Conservation (phyloP, 2,797 vertebrate species). For the Neoniphon sammara region DNA sequence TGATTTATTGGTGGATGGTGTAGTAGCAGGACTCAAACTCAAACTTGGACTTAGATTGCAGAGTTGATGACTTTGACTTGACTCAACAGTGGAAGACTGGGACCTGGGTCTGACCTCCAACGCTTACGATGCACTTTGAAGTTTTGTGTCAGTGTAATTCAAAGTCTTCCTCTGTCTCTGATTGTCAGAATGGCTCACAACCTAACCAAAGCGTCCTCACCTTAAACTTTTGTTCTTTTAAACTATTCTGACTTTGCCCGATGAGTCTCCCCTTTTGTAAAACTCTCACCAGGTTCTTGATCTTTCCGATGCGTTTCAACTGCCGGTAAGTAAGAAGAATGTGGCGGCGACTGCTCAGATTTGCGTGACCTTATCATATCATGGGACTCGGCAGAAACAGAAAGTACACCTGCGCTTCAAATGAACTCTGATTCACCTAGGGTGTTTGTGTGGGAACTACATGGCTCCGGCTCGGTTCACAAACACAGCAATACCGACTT, state of each 20-base stretch:
- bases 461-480: not conserved
- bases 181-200: too few relatives aligned
- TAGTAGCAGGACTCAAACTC: not conserved
- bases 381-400: too few relatives aligned
- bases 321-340: constrained; percentile 4
- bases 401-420: too few relatives aligned
- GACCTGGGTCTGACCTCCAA: not conserved
- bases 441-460: not conserved
- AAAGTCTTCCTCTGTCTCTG: not conserved
- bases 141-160: not conserved
- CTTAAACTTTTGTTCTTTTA: not conserved
- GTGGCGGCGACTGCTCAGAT: too few relatives aligned
- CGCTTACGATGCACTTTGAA: not conserved
- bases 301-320: constrained; percentile 21
- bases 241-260: not conserved
- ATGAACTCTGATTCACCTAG: too few relatives aligned
- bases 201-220: not conserved
- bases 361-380: too few relatives aligned
- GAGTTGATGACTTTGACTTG: constrained; percentile 19
- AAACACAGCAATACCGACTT: not conserved
- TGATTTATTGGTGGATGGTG: not conserved
- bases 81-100: not conserved
- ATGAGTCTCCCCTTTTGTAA: constrained; percentile 11
- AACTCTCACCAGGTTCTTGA: constrained; percentile 22
- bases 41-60: constrained; percentile 1